Conservation (phyloP, 2,113 vertebrate species). For the Syngnathus scovelli region DNA sequence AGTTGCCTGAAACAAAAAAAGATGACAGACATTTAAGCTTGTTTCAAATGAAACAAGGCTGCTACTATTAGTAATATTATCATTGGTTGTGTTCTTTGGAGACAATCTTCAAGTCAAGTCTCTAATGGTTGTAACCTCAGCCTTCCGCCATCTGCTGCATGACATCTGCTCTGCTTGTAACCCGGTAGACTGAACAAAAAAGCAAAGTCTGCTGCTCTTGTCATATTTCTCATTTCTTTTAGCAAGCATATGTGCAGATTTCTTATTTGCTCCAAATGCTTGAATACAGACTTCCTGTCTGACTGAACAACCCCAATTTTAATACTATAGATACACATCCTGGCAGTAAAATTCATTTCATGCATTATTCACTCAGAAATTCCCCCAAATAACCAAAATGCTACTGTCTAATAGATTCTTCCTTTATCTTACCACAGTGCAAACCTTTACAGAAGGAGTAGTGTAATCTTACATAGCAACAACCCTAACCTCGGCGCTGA, state of each 20-base stretch:
- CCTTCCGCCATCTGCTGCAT: constrained; percentile 1
- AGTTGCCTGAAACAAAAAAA: constrained; percentile 40
- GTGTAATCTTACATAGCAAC: not conserved
- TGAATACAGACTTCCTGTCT: not conserved
- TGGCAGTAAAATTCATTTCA: not conserved
- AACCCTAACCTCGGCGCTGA: not conserved
- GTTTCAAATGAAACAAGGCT: not conserved
- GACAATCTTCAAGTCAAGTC: constrained; percentile 1
- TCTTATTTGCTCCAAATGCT: not conserved
- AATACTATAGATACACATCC: not conserved
- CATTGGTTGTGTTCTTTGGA: constrained; percentile 2
- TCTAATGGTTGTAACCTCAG: constrained; percentile 9
- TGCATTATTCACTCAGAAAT: not conserved
- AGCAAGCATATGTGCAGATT: not conserved
- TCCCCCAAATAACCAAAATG: not conserved
- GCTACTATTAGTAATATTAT: not conserved
- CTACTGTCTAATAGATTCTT: not conserved
- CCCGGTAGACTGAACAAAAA: not conserved
- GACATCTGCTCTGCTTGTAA: constrained; percentile 9
- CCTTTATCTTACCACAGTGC: not conserved
- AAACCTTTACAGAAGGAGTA: not conserved
- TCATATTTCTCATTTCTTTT: not conserved
- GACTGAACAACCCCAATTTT: not conserved
- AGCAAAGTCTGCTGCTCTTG: not conserved
- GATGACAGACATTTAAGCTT: not conserved